Conservation (phyloP, 2,888 invertebrate genomes). For the Gonocerus acuteangulatus region DNA sequence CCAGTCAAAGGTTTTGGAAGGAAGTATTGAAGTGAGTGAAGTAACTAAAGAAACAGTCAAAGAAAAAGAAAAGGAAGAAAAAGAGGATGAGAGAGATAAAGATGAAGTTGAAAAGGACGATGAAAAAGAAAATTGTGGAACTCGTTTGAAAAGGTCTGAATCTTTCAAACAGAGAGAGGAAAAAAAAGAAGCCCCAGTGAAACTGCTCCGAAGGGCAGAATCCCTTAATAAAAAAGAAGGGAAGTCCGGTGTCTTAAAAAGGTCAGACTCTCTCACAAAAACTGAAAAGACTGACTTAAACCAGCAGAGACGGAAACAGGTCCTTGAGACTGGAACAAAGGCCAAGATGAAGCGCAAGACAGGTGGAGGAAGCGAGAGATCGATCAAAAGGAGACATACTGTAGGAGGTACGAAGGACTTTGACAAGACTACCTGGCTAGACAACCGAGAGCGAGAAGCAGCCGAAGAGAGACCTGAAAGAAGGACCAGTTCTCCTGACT, state of each 20-base stretch:
- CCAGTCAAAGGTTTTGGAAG: conserved; percentile 24
- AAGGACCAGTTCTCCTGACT: conserved; percentile 55
- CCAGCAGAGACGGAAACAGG: conserved; percentile 59
- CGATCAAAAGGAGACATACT: conserved; percentile 82
- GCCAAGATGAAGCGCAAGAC: conserved; percentile 64
- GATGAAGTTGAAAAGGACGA: conserved; percentile 32
- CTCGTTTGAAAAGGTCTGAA: conserved; percentile 38
- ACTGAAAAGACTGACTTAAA: conserved; percentile 72
- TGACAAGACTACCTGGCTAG: conserved; percentile 54
- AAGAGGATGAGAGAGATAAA: conserved; percentile 28
- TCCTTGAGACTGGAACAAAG: conserved; percentile 46
- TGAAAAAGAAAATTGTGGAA: conserved; percentile 32
- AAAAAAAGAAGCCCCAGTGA: conserved; percentile 44
- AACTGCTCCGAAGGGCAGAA: conserved; percentile 55
- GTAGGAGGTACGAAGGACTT: conserved; percentile 89
- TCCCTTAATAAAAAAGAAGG: conserved; percentile 53
- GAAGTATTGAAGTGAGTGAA: conserved; percentile 20
- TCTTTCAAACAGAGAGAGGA: conserved; percentile 39
- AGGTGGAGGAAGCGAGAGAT: conserved; percentile 63
- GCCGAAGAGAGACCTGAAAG: conserved; percentile 43
- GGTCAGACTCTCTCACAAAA: conserved; percentile 60
- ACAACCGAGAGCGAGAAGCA: conserved; percentile 49
- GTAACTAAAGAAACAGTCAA: conserved; percentile 31
- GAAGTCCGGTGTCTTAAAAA: conserved; percentile 43
- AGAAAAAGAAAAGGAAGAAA: conserved; percentile 25